Percentiles rank a stretch among this genome's conserved stretches.
Conservation (phyloP, 2,888 invertebrate species). For the Agonopterix alstromeriana region DNA sequence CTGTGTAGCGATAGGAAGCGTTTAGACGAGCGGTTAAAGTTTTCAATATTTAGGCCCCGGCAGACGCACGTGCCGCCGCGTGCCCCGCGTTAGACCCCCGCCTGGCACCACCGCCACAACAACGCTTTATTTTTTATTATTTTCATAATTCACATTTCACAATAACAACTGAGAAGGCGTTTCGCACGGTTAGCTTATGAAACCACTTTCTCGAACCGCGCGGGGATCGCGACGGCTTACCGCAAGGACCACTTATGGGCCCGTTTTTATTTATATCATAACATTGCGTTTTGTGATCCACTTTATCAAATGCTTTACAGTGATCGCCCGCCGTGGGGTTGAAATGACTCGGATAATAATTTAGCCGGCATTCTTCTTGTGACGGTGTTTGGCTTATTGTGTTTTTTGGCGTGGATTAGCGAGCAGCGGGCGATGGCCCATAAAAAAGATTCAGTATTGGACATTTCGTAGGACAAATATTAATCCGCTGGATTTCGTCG, state of each 20-base stretch:
- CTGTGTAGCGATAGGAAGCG: constrained; percentile 19
- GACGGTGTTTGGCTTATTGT: constrained; percentile 60
- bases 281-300: constrained; percentile 69
- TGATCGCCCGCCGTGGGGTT: constrained; percentile 60
- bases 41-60: constrained; percentile 64
- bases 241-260: constrained; percentile 68
- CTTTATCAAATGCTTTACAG: constrained; percentile 72
- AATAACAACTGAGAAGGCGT: constrained; percentile 74
- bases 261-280: constrained; percentile 68
- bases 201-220: constrained; percentile 51
- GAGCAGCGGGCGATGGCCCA: constrained; percentile 45
- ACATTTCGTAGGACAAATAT: constrained; percentile 33
- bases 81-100: constrained; percentile 64
- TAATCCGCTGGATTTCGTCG: constrained; percentile 35
- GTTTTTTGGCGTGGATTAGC: constrained; percentile 66
- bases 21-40: constrained; percentile 55
- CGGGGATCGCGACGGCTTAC: constrained; percentile 45
- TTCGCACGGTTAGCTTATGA: constrained; percentile 74
- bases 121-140: constrained; percentile 72
- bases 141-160: constrained; percentile 76
- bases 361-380: constrained; percentile 50
- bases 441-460: constrained; percentile 53
- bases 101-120: constrained; percentile 19
- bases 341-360: constrained; percentile 66
- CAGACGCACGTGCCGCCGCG: constrained; percentile 60